Evolutionary conservation across 2,888 invertebrate genomes (phyloP), one percentile per base, ranked within the genome.

Genomic region (Pseudanteris insignis): DNA sequence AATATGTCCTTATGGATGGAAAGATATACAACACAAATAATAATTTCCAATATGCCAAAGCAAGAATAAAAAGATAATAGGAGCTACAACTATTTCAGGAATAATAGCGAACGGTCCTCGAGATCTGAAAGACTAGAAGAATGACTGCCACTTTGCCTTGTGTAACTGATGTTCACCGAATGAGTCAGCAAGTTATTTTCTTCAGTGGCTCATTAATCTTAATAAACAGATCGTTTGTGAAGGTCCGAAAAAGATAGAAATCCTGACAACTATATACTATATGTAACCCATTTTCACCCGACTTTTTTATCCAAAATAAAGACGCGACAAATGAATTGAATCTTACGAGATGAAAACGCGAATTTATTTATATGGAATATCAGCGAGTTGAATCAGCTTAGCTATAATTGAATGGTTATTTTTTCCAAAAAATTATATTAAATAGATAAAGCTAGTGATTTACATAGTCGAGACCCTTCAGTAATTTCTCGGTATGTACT

Each of bases 141-240:
- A 7, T 7, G 7, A 14, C 15, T 12, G 36, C 28, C 34, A 44
- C 38, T 38, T 32, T 24, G 8, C 25, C 13, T 9, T 7, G 9
- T 21, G 15, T 28, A 43, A 37, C 53, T 44, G 44, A 44, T 54
- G 44, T 38, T 26, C 13, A 12, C 10, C 4, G 37, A n/a, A 54
- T 53, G 53, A 53, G 11, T n/a, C 28, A 43, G 53, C 54, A 40
- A 40, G 14, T 33, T 46, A 46, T 40, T 38, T 18, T 9, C 2
- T 14, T 5, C 14, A 29, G 21, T 6, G 29, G 33, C 24, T 54
- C 54, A 38, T 55, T 55, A 55, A 55, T 55, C 47, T 55, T 40
- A 38, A 47, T 55, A 55, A 46, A 47, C 47, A 46, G 44, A 46
- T 38, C 37, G 38, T 30, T 10, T 25, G 18, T 8, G 25, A 7